Percentiles rank a stretch among this genome's conserved stretches.
Evolutionary conservation across 2,797 vertebrate genomes (phyloP).

Genomic region (Arremon aurantiirostris): DNA sequence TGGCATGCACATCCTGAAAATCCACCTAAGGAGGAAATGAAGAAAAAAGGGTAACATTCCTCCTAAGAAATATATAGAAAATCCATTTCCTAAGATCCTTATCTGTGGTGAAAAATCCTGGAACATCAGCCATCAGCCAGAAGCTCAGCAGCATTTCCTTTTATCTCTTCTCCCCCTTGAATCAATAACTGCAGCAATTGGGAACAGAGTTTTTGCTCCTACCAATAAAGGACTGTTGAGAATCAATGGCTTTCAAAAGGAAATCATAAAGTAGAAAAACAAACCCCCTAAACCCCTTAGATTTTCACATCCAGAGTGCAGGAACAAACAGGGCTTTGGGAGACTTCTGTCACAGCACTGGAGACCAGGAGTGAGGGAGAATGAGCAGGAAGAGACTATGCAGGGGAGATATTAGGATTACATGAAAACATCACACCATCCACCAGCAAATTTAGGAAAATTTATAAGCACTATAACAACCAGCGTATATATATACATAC

Average conservation of each 20-base stretch:
- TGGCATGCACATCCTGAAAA: slow-evolving; percentile 85
- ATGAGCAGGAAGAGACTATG: not conserved
- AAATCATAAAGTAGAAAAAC: not conserved
- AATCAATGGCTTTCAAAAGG: slow-evolving; percentile 14
- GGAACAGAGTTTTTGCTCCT: not conserved
- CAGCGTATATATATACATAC: not conserved
- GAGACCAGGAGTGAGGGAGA: not conserved
- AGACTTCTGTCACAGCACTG: not conserved
- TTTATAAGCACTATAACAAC: not conserved
- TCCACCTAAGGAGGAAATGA: slow-evolving; percentile 81
- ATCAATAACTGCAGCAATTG: slow-evolving; percentile 50
- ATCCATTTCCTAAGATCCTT: slow-evolving; percentile 52
- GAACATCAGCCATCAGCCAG: not conserved
- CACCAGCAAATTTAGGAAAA: not conserved
- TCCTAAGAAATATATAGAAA: not conserved
- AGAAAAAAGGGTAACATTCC: not conserved
- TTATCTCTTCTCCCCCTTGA: slow-evolving; percentile 14
- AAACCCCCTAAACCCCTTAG: not conserved
- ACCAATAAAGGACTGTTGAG: not conserved
- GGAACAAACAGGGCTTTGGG: not conserved
- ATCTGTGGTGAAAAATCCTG: slow-evolving; percentile 45
- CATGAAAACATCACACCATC: not conserved
- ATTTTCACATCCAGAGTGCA: not conserved
- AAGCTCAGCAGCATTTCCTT: slow-evolving; percentile 13
- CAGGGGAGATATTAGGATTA: not conserved